Evolutionary conservation across 53 echinoderm and acorn worm genomes (phyloP), one percentile per base, ranked within the genome.

Genomic region (Paracentrotus lividus): DNA sequence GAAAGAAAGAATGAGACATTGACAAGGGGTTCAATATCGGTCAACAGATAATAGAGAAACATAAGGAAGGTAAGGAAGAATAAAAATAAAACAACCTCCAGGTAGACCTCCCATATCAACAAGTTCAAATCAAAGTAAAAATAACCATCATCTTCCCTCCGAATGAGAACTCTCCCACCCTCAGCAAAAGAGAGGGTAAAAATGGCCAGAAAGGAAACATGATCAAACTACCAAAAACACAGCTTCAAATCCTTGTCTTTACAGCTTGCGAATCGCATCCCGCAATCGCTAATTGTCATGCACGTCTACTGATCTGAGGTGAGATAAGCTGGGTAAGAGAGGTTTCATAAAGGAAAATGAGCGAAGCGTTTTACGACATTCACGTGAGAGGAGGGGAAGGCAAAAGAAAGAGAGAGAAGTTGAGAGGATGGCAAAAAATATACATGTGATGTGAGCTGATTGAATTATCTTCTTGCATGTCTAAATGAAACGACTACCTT

Each of bases 341-440:
- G 81, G 86, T 86, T 86, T 86, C 86, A 18, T 32, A 86, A 13
- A 86, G 86, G 86, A 86, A 86, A 55, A 52, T 86, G 86, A 45
- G 23, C 47, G 42, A 7, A 44, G 81, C 81, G 9, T 16, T 24
- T 45, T 78, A 78, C 81, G 81, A 78, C 81, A 78, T 78, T 78
- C 81, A 78, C 81, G 86, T 55, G 86, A 86, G 86, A 18, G 57
- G 56, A 86, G 55, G 40, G 86, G 86, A 86, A 53, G 86, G 86
- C 33, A n/a, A 38, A 34, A 34, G 27, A 13, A 36, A 32, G 53
- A 3, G 36, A 8, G 57, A 55, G 57, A 38, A 38, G 20, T n/a
- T n/a, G n/a, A 56, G 9, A 86, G 45, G 49, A 84, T 32, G 47
- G n/a, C n/a, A n/a, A 51, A 8, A 84, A 47, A 84, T 47, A 26